phyloP scores from a whole-genome alignment of 1,140 invertebrate genomes.

The Zaprionus inermis region DNA sequence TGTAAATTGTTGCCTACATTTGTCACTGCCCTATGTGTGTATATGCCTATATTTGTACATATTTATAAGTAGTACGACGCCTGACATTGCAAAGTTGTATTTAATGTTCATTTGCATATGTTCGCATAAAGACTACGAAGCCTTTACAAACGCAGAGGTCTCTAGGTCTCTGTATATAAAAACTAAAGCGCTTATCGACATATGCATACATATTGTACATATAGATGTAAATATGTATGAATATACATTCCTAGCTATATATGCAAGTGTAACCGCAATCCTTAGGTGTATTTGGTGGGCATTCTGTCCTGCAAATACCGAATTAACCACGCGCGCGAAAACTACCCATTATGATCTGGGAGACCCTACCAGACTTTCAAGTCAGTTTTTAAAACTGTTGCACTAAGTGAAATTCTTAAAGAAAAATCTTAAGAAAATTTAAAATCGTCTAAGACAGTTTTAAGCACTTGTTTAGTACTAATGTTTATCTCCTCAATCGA shows the following conservation, averaged over 20 bases:
- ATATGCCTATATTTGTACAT: background rate
- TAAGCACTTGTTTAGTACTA: too few relatives aligned
- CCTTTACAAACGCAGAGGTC: background rate
- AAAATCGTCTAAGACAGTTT: too few relatives aligned
- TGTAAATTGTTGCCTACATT: too few relatives aligned
- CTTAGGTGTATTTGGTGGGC: too few relatives aligned
- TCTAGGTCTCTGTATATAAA: background rate
- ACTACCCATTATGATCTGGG: too few relatives aligned
- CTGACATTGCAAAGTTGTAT: background rate
- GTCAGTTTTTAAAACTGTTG: too few relatives aligned
- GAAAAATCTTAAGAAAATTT: too few relatives aligned
- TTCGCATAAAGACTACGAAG: background rate
- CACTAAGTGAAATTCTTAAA: too few relatives aligned
- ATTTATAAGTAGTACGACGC: background rate
- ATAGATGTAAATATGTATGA: background rate
- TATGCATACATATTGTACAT: conserved; percentile 5
- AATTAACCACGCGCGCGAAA: too few relatives aligned
- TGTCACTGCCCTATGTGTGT: background rate
- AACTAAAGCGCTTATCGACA: background rate
- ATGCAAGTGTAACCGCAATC: background rate
- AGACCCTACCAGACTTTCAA: too few relatives aligned
- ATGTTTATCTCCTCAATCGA: too few relatives aligned
- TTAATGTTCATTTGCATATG: background rate
- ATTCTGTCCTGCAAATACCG: too few relatives aligned
- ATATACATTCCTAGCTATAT: background rate